phyloP scores from a whole-genome alignment of 2,797 vertebrate genomes.

The Liasis olivaceus region DNA sequence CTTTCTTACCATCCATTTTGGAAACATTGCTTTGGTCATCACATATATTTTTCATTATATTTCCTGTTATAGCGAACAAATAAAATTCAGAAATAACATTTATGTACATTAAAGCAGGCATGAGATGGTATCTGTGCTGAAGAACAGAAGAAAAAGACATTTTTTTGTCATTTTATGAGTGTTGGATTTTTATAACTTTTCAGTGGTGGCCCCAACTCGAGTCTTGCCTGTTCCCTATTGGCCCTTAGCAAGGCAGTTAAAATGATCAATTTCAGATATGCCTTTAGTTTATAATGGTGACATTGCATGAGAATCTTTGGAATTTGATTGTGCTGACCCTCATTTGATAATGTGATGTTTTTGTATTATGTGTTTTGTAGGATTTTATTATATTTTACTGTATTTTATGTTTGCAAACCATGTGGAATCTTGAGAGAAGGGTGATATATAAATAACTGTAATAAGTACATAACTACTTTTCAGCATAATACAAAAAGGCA shows the following conservation, averaged over 20 bases:
- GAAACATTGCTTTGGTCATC: constrained; percentile 47
- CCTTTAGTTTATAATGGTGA: no score
- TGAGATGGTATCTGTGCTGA: not conserved
- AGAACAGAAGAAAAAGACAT: constrained; percentile 32
- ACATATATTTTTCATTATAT: constrained; percentile 34
- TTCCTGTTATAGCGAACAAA: constrained; percentile 53
- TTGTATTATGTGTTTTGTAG: no score
- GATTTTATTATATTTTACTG: no score
- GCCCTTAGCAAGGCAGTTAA: no score
- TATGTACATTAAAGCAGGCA: constrained; percentile 19
- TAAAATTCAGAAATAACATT: constrained; percentile 23
- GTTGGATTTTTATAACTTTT: not conserved
- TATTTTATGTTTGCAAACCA: not conserved
- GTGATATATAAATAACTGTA: no score
- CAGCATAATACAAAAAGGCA: not conserved
- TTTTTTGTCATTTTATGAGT: not conserved
- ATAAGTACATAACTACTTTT: not conserved
- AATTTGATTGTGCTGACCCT: no score
- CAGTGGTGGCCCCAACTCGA: not conserved
- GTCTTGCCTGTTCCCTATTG: no score
- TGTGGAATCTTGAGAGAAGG: not conserved
- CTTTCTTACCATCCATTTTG: constrained; percentile 48
- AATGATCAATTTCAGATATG: no score
- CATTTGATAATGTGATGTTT: no score
- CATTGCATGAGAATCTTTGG: no score